Conservation (phyloP, 2,888 invertebrate species). For the Pharmacophagus antenor region DNA sequence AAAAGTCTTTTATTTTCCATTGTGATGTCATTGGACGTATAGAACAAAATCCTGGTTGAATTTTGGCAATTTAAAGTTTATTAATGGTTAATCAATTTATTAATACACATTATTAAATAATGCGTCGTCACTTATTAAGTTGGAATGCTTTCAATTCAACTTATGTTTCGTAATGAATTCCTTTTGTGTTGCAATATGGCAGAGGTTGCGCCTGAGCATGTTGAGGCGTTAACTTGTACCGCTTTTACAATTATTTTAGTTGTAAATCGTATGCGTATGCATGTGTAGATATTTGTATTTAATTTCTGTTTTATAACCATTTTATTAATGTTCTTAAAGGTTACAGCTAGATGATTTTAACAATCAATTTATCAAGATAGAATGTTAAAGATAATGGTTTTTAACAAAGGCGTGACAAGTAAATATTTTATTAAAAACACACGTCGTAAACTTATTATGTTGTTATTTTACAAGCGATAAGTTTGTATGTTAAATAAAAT, state of each 20-base stretch:
- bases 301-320: no score
- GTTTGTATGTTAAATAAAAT: no score
- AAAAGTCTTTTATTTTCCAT: neutral
- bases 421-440: no score
- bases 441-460: no score
- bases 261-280: neutral
- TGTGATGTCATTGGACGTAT: neutral
- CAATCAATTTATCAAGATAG: no score
- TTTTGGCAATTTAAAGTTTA: neutral
- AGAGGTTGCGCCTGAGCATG: conserved; percentile 18
- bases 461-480: no score
- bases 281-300: no score
- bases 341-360: no score
- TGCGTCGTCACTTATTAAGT: conserved; percentile 8
- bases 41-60: neutral
- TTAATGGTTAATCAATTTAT: conserved; percentile 1
- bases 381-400: no score
- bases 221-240: conserved; percentile 13
- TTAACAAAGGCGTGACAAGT: no score
- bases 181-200: conserved; percentile 28
- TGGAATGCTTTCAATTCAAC: conserved; percentile 24
- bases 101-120: conserved; percentile 5
- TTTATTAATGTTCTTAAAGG: no score
- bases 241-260: conserved; percentile 20
- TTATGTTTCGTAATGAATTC: conserved; percentile 24